Conservation (phyloP, 2,797 vertebrate genomes). For the Bradypodion pumilum region DNA sequence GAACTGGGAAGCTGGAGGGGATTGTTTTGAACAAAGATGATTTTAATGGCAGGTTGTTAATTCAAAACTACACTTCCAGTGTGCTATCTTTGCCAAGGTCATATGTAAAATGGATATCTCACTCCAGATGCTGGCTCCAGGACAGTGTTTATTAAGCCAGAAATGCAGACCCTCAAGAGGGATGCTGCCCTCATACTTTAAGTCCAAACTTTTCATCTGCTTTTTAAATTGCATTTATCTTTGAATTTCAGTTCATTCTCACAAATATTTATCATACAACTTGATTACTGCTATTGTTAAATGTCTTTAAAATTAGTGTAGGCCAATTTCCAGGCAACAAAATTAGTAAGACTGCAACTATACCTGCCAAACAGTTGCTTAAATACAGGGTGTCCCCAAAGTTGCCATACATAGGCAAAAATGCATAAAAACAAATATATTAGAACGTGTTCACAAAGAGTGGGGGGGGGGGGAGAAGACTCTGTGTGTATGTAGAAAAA, state of each 20-base stretch:
- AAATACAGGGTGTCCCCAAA: no score
- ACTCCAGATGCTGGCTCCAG: constrained; percentile 63
- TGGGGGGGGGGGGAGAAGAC: no score
- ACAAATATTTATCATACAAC: constrained; percentile 22
- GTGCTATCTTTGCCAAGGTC: constrained; percentile 67
- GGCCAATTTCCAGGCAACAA: not conserved
- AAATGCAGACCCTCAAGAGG: constrained; percentile 56
- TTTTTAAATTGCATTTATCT: constrained; percentile 54
- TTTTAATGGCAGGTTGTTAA: constrained; percentile 58
- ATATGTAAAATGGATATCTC: constrained; percentile 67
- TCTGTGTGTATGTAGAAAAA: no score
- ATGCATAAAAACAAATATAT: no score
- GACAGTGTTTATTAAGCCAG: constrained; percentile 75
- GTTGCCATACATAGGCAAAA: no score
- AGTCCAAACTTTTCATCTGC: constrained; percentile 36
- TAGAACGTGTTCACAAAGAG: no score
- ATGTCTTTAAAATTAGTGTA: constrained; percentile 23
- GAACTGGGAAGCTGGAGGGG: not conserved
- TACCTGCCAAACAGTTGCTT: constrained; percentile 37
- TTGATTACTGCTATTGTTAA: constrained; percentile 35
- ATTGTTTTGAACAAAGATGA: constrained; percentile 52
- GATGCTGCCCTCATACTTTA: constrained; percentile 20
- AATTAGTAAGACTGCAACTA: not conserved
- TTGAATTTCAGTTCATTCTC: constrained; percentile 33
- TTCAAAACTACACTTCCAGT: constrained; percentile 57